Evolutionary conservation across 2,797 vertebrate genomes (phyloP).

Genomic region (Mus spretus): DNA sequence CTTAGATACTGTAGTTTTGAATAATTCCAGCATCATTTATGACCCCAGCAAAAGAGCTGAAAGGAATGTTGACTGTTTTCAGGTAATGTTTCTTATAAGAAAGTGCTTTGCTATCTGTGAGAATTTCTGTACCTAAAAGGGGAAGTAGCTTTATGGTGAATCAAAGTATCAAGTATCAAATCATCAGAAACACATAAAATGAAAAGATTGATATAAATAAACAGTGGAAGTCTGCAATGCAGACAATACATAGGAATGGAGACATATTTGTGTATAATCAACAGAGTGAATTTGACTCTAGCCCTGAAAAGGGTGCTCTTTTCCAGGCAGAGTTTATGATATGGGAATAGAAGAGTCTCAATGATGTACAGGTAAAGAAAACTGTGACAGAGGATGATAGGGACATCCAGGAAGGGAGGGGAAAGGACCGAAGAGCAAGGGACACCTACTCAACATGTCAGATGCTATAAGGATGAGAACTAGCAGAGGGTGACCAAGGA

Average conservation of each 20-base stretch:
- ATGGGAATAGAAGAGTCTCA: neutral
- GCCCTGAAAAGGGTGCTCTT: neutral
- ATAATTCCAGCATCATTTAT: neutral
- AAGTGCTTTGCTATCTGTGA: neutral
- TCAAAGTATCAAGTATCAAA: neutral
- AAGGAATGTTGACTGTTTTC: neutral
- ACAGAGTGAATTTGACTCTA: neutral
- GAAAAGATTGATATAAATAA: neutral
- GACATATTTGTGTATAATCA: neutral
- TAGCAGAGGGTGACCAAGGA: neutral
- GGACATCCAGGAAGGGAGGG: neutral
- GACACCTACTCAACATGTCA: neutral
- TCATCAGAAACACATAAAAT: neutral
- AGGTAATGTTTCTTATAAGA: neutral
- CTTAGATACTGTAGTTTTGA: neutral
- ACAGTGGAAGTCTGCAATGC: neutral
- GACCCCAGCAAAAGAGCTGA: neutral
- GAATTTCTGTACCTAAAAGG: neutral
- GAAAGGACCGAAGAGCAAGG: neutral
- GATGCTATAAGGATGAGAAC: neutral
- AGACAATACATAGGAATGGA: neutral
- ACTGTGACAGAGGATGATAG: fast-evolving
- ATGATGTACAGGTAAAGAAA: neutral
- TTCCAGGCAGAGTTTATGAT: neutral
- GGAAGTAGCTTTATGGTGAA: neutral